Percentiles rank a stretch among this genome's conserved stretches.
These are phyloP conservation scores for Sebastes vulpes DNA, from an alignment of 2,797 vertebrate species.

Conservation along the genomic window DNA sequence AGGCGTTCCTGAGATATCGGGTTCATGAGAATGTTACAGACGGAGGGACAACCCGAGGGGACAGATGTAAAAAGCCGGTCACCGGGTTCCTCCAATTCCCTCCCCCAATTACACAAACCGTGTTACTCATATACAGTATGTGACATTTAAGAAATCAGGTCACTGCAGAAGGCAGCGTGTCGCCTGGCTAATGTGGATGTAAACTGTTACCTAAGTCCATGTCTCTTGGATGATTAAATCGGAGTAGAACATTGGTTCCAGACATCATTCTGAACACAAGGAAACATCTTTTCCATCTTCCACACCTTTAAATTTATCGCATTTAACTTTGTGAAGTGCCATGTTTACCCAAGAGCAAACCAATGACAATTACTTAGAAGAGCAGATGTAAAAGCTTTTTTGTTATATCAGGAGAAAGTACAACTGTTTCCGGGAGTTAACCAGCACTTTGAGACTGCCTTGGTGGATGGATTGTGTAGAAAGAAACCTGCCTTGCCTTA, in stretches of 20 bases:
- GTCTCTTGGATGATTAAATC: neutral
- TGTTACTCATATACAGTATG: neutral
- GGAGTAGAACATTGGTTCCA: neutral
- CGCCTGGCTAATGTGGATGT: constrained; percentile 5
- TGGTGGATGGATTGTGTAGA: neutral
- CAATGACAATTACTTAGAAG: neutral
- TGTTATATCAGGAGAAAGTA: neutral
- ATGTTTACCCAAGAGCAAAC: neutral
- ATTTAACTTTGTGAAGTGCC: neutral
- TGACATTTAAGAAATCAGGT: constrained; percentile 17
- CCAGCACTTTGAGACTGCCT: neutral
- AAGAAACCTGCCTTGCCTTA: neutral
- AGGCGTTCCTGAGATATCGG: neutral
- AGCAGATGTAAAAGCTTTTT: neutral
- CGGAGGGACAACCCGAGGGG: neutral
- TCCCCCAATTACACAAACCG: neutral
- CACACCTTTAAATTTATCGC: neutral
- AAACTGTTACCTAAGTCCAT: neutral
- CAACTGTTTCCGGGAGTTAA: neutral
- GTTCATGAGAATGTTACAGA: neutral
- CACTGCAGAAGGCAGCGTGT: neutral
- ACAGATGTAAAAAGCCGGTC: neutral
- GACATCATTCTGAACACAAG: neutral
- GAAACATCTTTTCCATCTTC: neutral
- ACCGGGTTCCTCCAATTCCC: neutral